Evolutionary conservation across 1,140 invertebrate genomes (phyloP).

Genomic region (Homalodisca vitripennis): DNA sequence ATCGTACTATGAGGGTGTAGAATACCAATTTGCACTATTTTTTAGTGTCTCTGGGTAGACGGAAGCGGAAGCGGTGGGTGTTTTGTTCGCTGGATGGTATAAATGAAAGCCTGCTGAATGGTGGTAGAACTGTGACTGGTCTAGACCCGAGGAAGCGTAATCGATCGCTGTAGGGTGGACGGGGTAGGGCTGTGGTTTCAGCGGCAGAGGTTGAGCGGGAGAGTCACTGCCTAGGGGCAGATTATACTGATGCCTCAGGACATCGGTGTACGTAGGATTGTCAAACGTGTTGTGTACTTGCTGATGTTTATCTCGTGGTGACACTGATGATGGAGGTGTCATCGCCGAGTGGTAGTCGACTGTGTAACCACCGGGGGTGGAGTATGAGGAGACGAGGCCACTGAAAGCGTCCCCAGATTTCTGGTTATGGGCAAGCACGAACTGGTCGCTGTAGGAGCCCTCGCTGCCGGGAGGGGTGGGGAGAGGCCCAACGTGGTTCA

Average conservation of each 20-base stretch:
- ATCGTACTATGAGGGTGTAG: slow-evolving; percentile 65
- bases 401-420: slow-evolving; percentile 55
- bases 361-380: slow-evolving; percentile 59
- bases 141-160: slow-evolving; percentile 54
- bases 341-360: slow-evolving; percentile 88
- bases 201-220: slow-evolving; percentile 71
- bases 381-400: slow-evolving; percentile 59
- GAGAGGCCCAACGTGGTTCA: slow-evolving; percentile 61
- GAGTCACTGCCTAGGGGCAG: slow-evolving; percentile 47
- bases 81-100: slow-evolving; percentile 75
- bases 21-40: slow-evolving; percentile 70
- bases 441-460: slow-evolving; percentile 66
- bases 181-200: slow-evolving; percentile 86
- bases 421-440: slow-evolving; percentile 61
- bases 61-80: slow-evolving; percentile 56
- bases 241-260: slow-evolving; percentile 59
- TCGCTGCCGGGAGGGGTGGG: slow-evolving; percentile 84
- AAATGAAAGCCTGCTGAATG: slow-evolving; percentile 76
- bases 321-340: slow-evolving; percentile 93
- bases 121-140: slow-evolving; percentile 84
- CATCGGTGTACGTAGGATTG: slow-evolving; percentile 48
- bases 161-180: slow-evolving; percentile 58
- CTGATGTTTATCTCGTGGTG: slow-evolving; percentile 83
- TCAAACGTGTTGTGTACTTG: slow-evolving; percentile 52
- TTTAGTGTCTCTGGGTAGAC: slow-evolving; percentile 48